Evolutionary conservation across 2,797 vertebrate genomes (phyloP).

Genomic region (Lateolabrax maculatus): DNA sequence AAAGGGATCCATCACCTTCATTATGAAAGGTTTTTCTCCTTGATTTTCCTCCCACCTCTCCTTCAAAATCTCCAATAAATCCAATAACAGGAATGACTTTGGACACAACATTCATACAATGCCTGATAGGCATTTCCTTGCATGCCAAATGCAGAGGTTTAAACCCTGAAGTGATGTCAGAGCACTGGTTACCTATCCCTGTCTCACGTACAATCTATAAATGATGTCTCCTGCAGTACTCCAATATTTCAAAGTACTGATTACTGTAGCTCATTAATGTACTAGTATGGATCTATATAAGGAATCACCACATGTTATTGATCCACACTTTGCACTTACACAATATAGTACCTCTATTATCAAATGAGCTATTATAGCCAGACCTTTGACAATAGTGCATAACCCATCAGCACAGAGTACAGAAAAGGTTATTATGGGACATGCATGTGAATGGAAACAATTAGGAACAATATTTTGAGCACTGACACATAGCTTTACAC

Average conservation of each 20-base stretch:
- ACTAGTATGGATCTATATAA: slow-evolving; percentile 28
- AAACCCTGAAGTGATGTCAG: neutral
- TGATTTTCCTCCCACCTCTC: neutral
- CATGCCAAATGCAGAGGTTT: neutral
- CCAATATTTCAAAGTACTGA: slow-evolving; percentile 32
- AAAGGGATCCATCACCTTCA: neutral
- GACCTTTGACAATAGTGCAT: slow-evolving; percentile 9
- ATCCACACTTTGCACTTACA: slow-evolving; percentile 17
- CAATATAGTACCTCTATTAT: slow-evolving; percentile 7
- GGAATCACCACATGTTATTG: slow-evolving; percentile 28
- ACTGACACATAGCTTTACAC: neutral
- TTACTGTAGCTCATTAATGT: slow-evolving; percentile 24
- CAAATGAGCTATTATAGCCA: slow-evolving; percentile 4
- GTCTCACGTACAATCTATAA: slow-evolving; percentile 5
- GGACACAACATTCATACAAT: neutral
- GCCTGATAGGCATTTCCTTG: neutral
- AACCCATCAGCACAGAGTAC: slow-evolving; percentile 19
- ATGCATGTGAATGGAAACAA: slow-evolving; percentile 8
- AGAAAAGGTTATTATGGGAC: slow-evolving; percentile 11
- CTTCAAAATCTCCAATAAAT: neutral
- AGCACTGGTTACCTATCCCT: neutral
- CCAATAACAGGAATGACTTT: neutral
- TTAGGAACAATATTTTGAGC: neutral
- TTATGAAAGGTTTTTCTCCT: neutral
- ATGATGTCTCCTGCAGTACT: slow-evolving; percentile 11